These are phyloP conservation scores for Drosophila kanekoi DNA, from an alignment of 2,888 invertebrate genomes.

Conservation along the genomic window DNA sequence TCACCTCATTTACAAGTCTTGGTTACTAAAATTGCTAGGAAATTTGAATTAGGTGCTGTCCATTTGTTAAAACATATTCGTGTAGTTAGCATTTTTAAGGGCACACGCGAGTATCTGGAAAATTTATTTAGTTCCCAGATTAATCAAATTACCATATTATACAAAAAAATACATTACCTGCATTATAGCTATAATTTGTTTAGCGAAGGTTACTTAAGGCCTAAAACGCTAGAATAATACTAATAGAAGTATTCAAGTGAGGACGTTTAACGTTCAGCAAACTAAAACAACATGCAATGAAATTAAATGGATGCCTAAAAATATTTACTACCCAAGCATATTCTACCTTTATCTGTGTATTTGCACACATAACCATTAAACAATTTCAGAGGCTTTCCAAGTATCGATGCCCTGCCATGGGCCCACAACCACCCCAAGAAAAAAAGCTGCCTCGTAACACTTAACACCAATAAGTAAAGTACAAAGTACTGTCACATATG, in stretches of 20 bases:
- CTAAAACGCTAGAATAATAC: background rate
- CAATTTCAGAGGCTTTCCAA: too few species aligned
- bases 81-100: constrained; percentile 49
- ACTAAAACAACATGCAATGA: too few species aligned
- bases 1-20: constrained; percentile 20
- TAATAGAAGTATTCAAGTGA: background rate
- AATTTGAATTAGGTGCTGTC: constrained; percentile 44
- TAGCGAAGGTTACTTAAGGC: constrained; percentile 19
- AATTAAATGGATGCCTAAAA: constrained; percentile 4
- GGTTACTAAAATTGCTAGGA: constrained; percentile 28
- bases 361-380: too few species aligned
- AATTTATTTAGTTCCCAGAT: constrained; percentile 59
- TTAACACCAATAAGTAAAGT: too few species aligned
- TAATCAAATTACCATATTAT: constrained; percentile 80
- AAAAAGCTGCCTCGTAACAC: too few species aligned
- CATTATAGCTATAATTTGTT: constrained; percentile 76
- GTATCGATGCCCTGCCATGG: too few species aligned
- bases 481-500: too few species aligned
- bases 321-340: too few species aligned
- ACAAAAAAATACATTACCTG: constrained; percentile 74
- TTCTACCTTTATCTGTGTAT: too few species aligned
- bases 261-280: background rate
- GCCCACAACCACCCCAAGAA: too few species aligned
- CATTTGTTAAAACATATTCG: constrained; percentile 39
- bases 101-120: constrained; percentile 64